phyloP scores from a whole-genome alignment of 2,888 invertebrate genomes.

The Trichacis sp. region DNA sequence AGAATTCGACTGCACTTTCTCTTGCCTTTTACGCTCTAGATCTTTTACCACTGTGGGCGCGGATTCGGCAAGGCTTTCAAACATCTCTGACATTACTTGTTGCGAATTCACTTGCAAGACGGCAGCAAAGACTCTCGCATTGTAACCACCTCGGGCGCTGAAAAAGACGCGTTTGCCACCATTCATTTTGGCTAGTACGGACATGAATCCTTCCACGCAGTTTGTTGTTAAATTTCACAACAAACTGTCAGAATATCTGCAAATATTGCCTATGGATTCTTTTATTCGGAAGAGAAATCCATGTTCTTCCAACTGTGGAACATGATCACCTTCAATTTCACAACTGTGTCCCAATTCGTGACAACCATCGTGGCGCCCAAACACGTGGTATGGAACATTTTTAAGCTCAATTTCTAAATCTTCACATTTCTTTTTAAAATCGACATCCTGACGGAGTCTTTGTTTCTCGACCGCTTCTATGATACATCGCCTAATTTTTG shows the following conservation, averaged over 20 bases:
- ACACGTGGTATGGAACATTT: conserved; percentile 22
- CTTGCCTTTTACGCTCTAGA: too few relatives aligned
- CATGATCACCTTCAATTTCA: conserved; percentile 2
- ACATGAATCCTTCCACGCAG: conserved; percentile 19
- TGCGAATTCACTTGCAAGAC: conserved; percentile 12
- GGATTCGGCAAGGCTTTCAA: too few relatives aligned
- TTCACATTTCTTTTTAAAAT: too few relatives aligned
- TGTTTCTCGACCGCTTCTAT: conserved; percentile 18
- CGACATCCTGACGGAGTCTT: not conserved
- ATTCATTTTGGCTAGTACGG: conserved; percentile 21
- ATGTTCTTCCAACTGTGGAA: not conserved
- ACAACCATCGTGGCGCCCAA: conserved; percentile 24
- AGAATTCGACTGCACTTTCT: too few relatives aligned
- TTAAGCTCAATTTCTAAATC: conserved; percentile 14
- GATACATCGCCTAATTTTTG: not conserved
- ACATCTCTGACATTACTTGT: conserved; percentile 3
- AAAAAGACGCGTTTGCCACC: conserved; percentile 25
- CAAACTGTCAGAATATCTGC: conserved; percentile 16
- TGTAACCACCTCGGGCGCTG: conserved; percentile 9
- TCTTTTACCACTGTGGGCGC: too few relatives aligned
- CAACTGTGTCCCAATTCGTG: not conserved
- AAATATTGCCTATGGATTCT: not conserved
- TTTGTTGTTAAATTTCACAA: conserved; percentile 21
- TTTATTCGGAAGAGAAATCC: conserved; percentile 6
- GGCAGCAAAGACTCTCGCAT: conserved; percentile 2